Percentiles rank a stretch among this genome's conserved stretches.
Conservation (phyloP, 1,140 invertebrate species). For the Akabosia matsudoensis region DNA sequence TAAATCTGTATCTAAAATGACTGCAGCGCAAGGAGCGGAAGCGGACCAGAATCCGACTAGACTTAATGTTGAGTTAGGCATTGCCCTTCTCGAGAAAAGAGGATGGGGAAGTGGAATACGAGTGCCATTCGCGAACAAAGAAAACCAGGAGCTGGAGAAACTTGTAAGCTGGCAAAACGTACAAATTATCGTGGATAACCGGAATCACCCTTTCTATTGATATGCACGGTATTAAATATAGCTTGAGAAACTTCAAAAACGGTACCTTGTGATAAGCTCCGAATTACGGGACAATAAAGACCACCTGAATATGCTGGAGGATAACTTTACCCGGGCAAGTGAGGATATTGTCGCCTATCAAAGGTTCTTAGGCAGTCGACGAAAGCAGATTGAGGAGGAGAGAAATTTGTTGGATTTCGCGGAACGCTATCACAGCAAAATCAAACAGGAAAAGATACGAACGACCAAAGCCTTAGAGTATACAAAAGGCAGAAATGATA, state of each 20-base stretch:
- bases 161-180: conserved; percentile 18
- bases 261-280: conserved; percentile 8
- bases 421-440: conserved; percentile 26
- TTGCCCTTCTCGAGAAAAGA: neutral
- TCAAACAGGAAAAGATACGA: conserved; percentile 1
- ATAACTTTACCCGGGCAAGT: conserved; percentile 11
- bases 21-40: neutral
- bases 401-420: conserved; percentile 9
- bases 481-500: neutral
- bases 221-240: neutral
- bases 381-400: neutral
- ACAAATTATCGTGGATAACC: neutral
- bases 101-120: conserved; percentile 22
- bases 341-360: conserved; percentile 24
- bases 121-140: conserved; percentile 23
- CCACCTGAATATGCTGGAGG: neutral
- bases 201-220: no score
- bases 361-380: conserved; percentile 3
- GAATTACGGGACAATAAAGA: conserved; percentile 22
- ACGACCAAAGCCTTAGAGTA: neutral
- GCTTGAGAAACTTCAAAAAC: conserved; percentile 17
- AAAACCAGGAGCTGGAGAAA: conserved; percentile 21
- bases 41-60: neutral
- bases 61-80: neutral
- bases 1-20: neutral